Percentiles rank a stretch among this genome's conserved stretches.
Evolutionary conservation across 1,140 invertebrate species (phyloP).

Genomic region (Cydia strobilella): DNA sequence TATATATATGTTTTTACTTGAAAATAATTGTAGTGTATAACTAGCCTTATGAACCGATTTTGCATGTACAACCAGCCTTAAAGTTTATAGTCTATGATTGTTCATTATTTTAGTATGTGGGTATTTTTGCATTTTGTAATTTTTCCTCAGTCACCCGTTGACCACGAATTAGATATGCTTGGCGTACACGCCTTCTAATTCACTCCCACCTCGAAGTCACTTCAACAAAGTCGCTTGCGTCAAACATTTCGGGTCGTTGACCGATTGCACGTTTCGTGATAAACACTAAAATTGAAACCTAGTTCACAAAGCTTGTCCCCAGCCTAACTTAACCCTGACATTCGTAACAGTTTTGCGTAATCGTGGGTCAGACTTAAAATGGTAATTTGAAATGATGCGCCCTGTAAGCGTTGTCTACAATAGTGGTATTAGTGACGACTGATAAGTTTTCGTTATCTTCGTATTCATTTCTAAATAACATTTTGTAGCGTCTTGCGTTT

Average conservation of each 20-base stretch:
- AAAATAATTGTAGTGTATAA: too few relatives aligned
- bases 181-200: background rate
- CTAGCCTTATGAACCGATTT: too few relatives aligned
- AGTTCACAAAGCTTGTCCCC: background rate
- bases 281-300: background rate
- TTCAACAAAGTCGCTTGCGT: constrained; percentile 10
- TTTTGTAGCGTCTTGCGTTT: background rate
- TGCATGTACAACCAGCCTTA: too few relatives aligned
- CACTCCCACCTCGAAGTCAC: background rate
- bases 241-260: constrained; percentile 4
- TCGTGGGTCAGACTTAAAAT: background rate
- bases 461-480: constrained; percentile 8
- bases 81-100: too few relatives aligned
- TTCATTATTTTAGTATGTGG: too few relatives aligned
- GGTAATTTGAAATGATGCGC: background rate
- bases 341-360: background rate
- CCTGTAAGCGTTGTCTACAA: background rate
- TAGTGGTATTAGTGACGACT: background rate
- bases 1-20: too few relatives aligned
- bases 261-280: constrained; percentile 18
- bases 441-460: constrained; percentile 13
- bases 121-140: too few relatives aligned
- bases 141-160: too few relatives aligned
- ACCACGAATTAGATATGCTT: background rate
- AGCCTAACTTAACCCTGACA: background rate